Percentiles rank a stretch among this genome's conserved stretches.
Evolutionary conservation across 2,113 vertebrate genomes (phyloP).

Genomic region (Bubo blakistoni): DNA sequence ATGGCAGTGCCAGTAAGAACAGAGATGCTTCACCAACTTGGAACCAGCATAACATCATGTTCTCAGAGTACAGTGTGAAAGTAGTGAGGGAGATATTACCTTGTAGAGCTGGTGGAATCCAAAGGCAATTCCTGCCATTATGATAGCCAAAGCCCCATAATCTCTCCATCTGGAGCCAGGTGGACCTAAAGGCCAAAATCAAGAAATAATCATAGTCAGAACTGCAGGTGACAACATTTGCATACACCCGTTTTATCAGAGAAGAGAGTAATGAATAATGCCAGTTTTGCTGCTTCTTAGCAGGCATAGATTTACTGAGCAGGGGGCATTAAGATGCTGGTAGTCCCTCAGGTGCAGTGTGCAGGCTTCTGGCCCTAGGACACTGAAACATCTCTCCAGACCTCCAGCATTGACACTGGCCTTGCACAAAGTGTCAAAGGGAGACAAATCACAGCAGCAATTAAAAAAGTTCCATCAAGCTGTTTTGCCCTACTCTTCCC

Average conservation of each 20-base stretch:
- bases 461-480: not conserved
- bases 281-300: not conserved
- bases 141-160: conserved; percentile 90
- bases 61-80: not conserved
- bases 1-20: not conserved
- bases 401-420: not conserved
- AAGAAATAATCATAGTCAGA: not conserved
- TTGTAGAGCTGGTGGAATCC: conserved; percentile 96
- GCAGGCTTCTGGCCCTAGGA: not conserved
- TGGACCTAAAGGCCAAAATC: conserved; percentile 67
- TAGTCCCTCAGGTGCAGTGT: not conserved
- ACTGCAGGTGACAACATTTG: not conserved
- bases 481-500: not conserved
- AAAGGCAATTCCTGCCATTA: conserved; percentile 91
- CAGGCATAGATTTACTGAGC: not conserved
- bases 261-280: not conserved
- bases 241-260: not conserved
- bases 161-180: conserved; percentile 90
- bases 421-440: not conserved
- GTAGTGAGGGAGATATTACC: conserved; percentile 63
- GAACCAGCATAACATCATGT: not conserved
- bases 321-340: not conserved
- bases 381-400: not conserved
- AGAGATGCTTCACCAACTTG: not conserved
- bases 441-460: not conserved